These are phyloP conservation scores for Phataginus tricuspis DNA, from an alignment of 2,797 vertebrate species.

Conservation along the genomic window DNA sequence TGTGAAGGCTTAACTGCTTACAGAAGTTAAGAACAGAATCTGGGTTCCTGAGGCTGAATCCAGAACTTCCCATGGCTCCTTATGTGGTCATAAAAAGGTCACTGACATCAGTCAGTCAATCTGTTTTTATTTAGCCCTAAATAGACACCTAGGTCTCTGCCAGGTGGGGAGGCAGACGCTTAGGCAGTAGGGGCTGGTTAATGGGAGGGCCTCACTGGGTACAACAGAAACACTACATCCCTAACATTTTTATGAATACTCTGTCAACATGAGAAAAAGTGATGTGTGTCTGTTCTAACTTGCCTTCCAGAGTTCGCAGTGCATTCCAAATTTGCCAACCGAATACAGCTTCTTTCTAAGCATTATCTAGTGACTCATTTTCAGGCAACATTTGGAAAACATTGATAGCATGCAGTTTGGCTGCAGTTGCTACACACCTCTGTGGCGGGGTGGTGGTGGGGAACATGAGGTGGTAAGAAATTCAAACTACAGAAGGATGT, in stretches of 20 bases:
- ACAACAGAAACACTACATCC: background rate
- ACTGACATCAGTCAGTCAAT: background rate
- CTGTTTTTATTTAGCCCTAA: background rate
- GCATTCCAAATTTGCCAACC: background rate
- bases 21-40: background rate
- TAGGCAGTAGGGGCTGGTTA: background rate
- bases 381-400: background rate
- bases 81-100: background rate
- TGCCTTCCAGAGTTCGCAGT: background rate
- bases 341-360: background rate
- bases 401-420: accelerated
- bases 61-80: background rate
- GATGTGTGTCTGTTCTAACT: background rate
- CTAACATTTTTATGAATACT: background rate
- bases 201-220: accelerated
- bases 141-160: background rate
- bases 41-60: background rate
- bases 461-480: background rate
- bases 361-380: background rate
- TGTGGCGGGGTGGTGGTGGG: background rate
- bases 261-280: background rate
- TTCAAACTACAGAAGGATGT: background rate
- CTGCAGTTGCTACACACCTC: background rate
- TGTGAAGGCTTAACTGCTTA: background rate
- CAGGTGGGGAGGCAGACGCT: background rate